A percentile compares a stretch with the other conserved stretches of the same genome.
Conservation (phyloP, 1,140 invertebrate genomes). For the Charaxes varanes region DNA sequence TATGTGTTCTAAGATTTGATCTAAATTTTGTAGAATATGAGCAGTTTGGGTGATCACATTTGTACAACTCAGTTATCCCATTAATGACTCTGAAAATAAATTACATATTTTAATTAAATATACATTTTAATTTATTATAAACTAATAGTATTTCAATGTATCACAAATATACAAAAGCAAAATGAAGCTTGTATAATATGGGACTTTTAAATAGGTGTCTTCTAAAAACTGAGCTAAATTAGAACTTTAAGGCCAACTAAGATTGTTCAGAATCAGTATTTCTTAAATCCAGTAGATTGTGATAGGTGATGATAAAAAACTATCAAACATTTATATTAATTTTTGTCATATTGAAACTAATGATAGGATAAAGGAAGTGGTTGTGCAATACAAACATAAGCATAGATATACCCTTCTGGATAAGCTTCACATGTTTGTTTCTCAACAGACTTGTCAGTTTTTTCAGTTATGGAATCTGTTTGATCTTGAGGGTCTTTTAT, state of each 20-base stretch:
- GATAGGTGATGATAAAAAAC: too few relatives aligned
- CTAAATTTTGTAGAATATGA: slow-evolving; percentile 42
- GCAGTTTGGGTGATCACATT: slow-evolving; percentile 42
- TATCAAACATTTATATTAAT: too few relatives aligned
- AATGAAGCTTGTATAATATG: too few relatives aligned
- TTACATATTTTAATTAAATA: neutral
- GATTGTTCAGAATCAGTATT: too few relatives aligned
- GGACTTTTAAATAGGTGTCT: too few relatives aligned
- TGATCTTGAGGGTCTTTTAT: neutral
- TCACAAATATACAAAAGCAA: too few relatives aligned
- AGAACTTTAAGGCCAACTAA: too few relatives aligned
- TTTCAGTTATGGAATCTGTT: neutral
- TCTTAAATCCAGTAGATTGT: too few relatives aligned
- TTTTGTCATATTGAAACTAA: too few relatives aligned
- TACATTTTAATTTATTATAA: neutral
- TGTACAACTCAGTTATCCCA: slow-evolving; percentile 21
- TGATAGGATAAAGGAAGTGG: neutral
- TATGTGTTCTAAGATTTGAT: slow-evolving; percentile 58
- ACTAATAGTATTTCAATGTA: neutral
- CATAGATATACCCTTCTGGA: slow-evolving; percentile 15
- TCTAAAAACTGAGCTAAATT: too few relatives aligned
- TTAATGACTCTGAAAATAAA: slow-evolving; percentile 26
- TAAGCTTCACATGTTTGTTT: slow-evolving; percentile 8
- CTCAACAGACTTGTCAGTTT: neutral
- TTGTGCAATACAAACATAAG: too few relatives aligned